Base-by-base conservation (phyloP, 2,888 invertebrate species). In the Halictus ligatus region DNA sequence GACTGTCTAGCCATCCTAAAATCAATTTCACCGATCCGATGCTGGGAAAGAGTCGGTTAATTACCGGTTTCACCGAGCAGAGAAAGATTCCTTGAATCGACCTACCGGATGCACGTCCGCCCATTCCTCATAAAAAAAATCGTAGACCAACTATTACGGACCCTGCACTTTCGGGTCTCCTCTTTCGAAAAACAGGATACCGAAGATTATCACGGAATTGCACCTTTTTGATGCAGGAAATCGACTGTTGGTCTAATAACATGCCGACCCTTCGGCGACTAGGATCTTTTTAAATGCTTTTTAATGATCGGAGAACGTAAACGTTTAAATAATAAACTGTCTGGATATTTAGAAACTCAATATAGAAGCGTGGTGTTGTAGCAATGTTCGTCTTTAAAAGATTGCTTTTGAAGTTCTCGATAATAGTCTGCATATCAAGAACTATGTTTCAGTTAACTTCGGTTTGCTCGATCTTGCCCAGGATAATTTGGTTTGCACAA, bases 11-110 rank as follows among this genome's bases (percentile, higher is more conserved):
- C 78, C 48, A 10, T 64, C 60, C 71, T 54, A 75, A 79, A 78
- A 84, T 88, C 74, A 77, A 81, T 81, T 88, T 79, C 58, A 46
- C 48, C 75, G 71, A 50, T 15, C 8, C 50, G 50, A 21, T 21
- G 50, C 15, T 48, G 35, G 25, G n/a, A 35, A 48, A 29, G 60
- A 64, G 50, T 43, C 54, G 72, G 67, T 76, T 58, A 73, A 85
- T 75, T 71, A 46, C 43, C 43, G 21, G 60, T 40, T 48, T 69
- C 13, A 50, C 15, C 18, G 58, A 1, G 12, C 64, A 64, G 4
- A 7, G n/a, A 40, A 64, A 25, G 25, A 64, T 15, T 64, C 60
- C 25, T 64, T 7, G 60, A 25, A 29, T 15, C 25, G 15, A 13
- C 60, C 25, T 25, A 7, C 60, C 60, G 60, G 60, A 64, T 64